Evolutionary conservation across 53 echinoderm and acorn worm genomes (phyloP).

Genomic region (Astropecten irregularis): DNA sequence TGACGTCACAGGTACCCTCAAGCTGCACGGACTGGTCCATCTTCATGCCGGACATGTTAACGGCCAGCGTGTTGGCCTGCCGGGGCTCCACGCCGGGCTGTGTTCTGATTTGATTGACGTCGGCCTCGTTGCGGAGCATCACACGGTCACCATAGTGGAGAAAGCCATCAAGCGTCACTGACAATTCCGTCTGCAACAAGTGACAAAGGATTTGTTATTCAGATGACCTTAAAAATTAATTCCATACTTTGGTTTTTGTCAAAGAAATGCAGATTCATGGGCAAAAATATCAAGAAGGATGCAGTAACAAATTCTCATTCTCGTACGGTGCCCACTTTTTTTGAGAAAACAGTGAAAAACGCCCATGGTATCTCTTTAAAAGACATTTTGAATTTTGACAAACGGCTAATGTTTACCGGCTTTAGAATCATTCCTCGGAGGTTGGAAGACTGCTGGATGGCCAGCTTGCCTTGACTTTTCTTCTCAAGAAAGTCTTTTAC

Average conservation of each 20-base stretch:
- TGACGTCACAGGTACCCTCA: slow-evolving; percentile 81
- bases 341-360: too few relatives aligned
- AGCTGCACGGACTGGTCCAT: slow-evolving; percentile 82
- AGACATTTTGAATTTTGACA: neutral
- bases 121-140: slow-evolving; percentile 87
- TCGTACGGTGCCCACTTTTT: too few relatives aligned
- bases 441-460: slow-evolving; percentile 88
- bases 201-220: too few relatives aligned
- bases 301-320: too few relatives aligned
- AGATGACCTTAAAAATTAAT: neutral
- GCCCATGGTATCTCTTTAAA: neutral
- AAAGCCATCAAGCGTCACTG: slow-evolving; percentile 84
- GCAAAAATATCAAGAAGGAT: too few relatives aligned
- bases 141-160: slow-evolving; percentile 92
- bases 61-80: slow-evolving; percentile 75
- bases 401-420: too few relatives aligned
- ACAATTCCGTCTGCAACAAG: slow-evolving; percentile 71
- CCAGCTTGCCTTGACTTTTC: slow-evolving; percentile 82
- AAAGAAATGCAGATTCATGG: too few relatives aligned
- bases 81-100: slow-evolving; percentile 84
- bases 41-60: slow-evolving; percentile 86
- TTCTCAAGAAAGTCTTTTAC: slow-evolving; percentile 86
- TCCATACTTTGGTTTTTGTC: neutral
- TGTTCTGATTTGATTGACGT: slow-evolving; percentile 64
- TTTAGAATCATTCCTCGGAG: slow-evolving; percentile 76